Conservation (phyloP, 2,113 vertebrate species). For the Xenopus tropicalis region DNA sequence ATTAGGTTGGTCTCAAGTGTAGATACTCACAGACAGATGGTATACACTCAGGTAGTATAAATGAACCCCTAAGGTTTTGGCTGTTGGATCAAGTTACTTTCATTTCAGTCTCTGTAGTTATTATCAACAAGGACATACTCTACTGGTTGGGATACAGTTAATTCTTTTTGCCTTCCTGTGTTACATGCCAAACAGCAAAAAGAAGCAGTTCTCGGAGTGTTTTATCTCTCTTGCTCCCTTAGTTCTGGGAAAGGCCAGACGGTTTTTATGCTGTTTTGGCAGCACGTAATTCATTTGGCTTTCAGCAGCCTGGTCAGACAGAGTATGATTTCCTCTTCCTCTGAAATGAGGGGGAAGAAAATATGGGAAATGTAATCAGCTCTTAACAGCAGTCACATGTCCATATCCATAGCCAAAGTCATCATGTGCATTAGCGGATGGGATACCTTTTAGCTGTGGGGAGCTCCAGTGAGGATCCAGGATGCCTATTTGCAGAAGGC, state of each 20-base stretch:
- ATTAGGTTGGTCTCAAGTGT: too few species aligned
- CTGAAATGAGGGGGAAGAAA: not conserved
- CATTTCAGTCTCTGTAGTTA: too few species aligned
- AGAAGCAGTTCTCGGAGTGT: not conserved
- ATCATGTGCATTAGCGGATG: not conserved
- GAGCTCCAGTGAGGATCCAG: not conserved
- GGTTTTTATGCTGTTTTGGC: not conserved
- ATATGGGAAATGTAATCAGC: not conserved
- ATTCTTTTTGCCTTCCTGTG: not conserved
- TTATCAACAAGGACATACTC: too few species aligned
- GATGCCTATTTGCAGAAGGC: not conserved
- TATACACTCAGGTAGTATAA: too few species aligned
- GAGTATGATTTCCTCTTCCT: not conserved
- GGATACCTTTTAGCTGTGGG: not conserved
- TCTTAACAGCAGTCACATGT: not conserved
- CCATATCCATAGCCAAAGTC: not conserved
- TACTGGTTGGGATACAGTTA: not conserved
- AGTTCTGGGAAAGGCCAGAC: too few species aligned
- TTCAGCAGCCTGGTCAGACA: not conserved
- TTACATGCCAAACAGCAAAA: not conserved
- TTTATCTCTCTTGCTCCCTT: too few species aligned
- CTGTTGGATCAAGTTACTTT: too few species aligned
- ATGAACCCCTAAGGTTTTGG: too few species aligned
- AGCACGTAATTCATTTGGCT: not conserved
- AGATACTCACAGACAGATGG: too few species aligned